phyloP scores from a whole-genome alignment of 2,888 invertebrate genomes.

The Dynastes grantii region DNA sequence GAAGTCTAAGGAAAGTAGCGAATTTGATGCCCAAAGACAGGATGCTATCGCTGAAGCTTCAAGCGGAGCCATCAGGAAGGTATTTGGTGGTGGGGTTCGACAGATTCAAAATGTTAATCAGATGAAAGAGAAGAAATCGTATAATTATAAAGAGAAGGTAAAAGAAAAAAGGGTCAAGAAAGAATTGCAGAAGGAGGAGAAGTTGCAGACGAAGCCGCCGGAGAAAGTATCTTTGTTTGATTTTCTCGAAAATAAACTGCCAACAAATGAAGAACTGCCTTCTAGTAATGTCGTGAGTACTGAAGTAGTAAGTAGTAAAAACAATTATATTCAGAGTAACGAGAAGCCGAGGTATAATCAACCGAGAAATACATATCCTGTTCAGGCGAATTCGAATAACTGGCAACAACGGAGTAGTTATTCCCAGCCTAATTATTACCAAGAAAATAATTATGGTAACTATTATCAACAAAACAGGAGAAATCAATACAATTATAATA shows the following conservation, averaged over 20 bases:
- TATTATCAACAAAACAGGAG: conserved; percentile 26
- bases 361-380: conserved; percentile 39
- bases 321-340: conserved; percentile 7
- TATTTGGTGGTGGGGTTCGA: conserved; percentile 74
- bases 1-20: conserved; percentile 81
- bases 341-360: conserved; percentile 35
- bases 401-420: conserved; percentile 30
- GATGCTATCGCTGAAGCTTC: conserved; percentile 93
- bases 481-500: conserved; percentile 18
- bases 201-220: conserved; percentile 79
- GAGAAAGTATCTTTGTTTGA: conserved; percentile 87
- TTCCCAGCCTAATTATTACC: conserved; percentile 2
- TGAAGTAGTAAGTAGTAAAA: neutral
- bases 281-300: neutral
- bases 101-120: conserved; percentile 61
- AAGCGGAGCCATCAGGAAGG: conserved; percentile 75
- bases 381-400: conserved; percentile 18
- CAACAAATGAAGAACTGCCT: conserved; percentile 65
- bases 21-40: conserved; percentile 91
- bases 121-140: conserved; percentile 54
- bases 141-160: conserved; percentile 45
- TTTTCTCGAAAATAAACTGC: conserved; percentile 87
- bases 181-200: conserved; percentile 68
- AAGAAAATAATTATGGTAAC: conserved; percentile 12
- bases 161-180: conserved; percentile 52